Evolutionary conservation across 2,113 vertebrate genomes (phyloP).

Genomic region (Prolemur simus): DNA sequence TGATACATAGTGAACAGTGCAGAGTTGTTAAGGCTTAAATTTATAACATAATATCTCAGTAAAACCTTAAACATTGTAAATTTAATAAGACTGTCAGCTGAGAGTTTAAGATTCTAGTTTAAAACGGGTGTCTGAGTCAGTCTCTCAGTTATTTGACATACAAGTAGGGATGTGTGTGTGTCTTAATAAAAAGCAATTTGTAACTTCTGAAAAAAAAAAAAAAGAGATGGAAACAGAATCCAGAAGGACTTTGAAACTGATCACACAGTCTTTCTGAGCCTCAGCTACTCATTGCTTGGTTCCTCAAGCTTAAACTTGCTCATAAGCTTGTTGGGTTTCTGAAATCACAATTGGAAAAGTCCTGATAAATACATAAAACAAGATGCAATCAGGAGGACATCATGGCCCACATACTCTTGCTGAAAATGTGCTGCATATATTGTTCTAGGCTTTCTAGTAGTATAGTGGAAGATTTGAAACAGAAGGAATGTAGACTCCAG

Average conservation of each 20-base stretch:
- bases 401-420: neutral
- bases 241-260: neutral
- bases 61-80: neutral
- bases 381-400: neutral
- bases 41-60: neutral
- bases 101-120: conserved; percentile 30
- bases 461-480: neutral
- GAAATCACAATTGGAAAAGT: neutral
- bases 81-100: neutral
- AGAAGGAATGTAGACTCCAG: neutral
- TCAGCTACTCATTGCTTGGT: neutral
- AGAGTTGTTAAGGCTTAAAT: neutral
- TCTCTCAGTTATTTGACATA: neutral
- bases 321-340: neutral
- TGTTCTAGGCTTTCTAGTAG: neutral
- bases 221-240: neutral
- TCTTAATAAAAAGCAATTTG: conserved; percentile 8
- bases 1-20: neutral
- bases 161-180: neutral
- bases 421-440: neutral
- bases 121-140: neutral
- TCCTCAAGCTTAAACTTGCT: neutral
- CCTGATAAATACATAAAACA: neutral
- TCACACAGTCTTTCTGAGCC: neutral
- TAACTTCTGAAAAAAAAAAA: neutral